A percentile compares a stretch with the other conserved stretches of the same genome.
These are phyloP conservation scores for Gryon sp. DNA, from an alignment of 1,140 invertebrate genomes.

Conservation along the genomic window DNA sequence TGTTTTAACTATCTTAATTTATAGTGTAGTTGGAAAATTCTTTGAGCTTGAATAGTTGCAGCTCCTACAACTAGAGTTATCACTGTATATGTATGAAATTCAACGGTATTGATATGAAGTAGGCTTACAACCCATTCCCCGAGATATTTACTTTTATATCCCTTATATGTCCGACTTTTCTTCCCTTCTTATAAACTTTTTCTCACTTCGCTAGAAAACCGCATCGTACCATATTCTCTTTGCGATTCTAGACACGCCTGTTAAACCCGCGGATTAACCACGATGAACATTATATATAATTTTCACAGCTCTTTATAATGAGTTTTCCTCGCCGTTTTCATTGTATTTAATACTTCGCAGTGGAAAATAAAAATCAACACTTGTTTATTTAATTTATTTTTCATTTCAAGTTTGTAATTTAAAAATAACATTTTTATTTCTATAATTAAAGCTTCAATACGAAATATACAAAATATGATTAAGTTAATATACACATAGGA, in stretches of 20 bases:
- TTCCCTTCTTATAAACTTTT: conserved; percentile 44
- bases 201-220: conserved; percentile 17
- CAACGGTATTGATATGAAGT: conserved; percentile 55
- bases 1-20: too few relatives aligned
- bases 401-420: too few relatives aligned
- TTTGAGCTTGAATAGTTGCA: conserved; percentile 25
- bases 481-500: too few relatives aligned
- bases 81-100: conserved; percentile 31
- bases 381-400: neutral
- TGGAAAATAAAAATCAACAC: too few relatives aligned
- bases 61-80: conserved; percentile 2
- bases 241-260: conserved; percentile 26
- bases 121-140: conserved; percentile 26
- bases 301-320: conserved; percentile 34
- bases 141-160: conserved; percentile 56
- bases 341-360: too few relatives aligned
- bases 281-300: conserved; percentile 21
- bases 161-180: conserved; percentile 42
- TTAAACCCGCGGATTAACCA: conserved; percentile 34
- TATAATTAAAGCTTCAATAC: too few relatives aligned
- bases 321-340: too few relatives aligned
- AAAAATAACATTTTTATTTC: too few relatives aligned
- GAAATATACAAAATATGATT: too few relatives aligned
- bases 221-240: conserved; percentile 28
- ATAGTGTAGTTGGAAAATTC: too few relatives aligned